phyloP scores from a whole-genome alignment of 2,888 invertebrate genomes.

The Catotricha subobsoleta region DNA sequence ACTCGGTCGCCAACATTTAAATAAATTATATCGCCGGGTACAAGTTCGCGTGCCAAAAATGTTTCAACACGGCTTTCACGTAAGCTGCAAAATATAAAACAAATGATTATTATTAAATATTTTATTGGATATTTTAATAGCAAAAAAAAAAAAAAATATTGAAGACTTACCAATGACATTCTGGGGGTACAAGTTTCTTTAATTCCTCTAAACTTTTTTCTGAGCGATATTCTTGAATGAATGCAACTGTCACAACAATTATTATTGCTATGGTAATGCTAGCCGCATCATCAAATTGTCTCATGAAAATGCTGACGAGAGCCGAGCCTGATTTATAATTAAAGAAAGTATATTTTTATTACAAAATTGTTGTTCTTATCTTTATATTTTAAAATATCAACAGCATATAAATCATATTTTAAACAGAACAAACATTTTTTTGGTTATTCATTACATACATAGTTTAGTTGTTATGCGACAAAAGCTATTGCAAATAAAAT shows the following conservation, averaged over 20 bases:
- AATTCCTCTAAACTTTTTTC: constrained; percentile 95
- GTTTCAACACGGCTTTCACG: constrained; percentile 73
- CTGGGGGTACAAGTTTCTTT: constrained; percentile 91
- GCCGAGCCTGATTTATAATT: constrained; percentile 49
- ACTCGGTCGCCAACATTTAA: constrained; percentile 90
- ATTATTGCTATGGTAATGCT: constrained; percentile 91
- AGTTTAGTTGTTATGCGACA: too few relatives aligned
- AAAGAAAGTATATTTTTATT: background rate
- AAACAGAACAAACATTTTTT: background rate
- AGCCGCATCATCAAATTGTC: constrained; percentile 96
- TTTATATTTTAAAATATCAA: background rate
- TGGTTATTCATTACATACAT: too few relatives aligned
- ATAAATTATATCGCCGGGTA: constrained; percentile 91
- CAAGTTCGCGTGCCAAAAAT: constrained; percentile 85
- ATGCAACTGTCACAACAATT: constrained; percentile 97
- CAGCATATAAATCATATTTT: too few relatives aligned
- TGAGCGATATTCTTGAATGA: constrained; percentile 96
- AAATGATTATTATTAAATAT: background rate
- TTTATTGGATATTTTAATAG: background rate
- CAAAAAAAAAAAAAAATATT: background rate
- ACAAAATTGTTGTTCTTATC: background rate
- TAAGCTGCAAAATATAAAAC: constrained; percentile 36
- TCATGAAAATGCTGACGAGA: constrained; percentile 85
- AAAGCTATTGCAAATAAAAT: too few relatives aligned
- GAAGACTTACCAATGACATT: constrained; percentile 64